Evolutionary conservation across 2,113 vertebrate genomes (phyloP).

Genomic region (Corythornis madagascariensis): DNA sequence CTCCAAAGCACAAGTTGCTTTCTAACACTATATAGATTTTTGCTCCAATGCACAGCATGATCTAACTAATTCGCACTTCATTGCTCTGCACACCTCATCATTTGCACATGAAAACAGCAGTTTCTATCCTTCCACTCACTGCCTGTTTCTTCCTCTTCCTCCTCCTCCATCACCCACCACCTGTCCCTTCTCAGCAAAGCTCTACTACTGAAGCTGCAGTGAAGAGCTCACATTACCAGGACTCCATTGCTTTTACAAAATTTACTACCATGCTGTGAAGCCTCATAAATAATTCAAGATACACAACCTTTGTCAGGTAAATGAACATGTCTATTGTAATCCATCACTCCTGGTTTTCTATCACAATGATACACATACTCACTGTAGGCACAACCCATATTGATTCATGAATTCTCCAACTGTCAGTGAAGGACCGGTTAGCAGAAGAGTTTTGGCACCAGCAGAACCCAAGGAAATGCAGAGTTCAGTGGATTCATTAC

Average conservation of each 20-base stretch:
- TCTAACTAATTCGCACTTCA: constrained; percentile 39
- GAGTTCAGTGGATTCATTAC: background rate
- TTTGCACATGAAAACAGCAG: constrained; percentile 34
- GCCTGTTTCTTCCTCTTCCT: background rate
- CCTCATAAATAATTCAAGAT: constrained; percentile 58
- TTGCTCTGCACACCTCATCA: constrained; percentile 45
- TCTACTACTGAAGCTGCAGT: background rate
- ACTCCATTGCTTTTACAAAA: constrained; percentile 49
- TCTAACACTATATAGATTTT: background rate
- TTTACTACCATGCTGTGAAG: constrained; percentile 38
- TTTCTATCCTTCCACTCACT: background rate
- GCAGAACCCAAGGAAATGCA: background rate
- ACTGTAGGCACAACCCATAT: background rate
- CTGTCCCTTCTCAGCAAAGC: constrained; percentile 5
- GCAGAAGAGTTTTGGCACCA: background rate
- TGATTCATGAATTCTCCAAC: background rate
- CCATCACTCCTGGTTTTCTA: background rate
- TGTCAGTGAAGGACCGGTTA: background rate
- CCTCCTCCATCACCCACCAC: background rate
- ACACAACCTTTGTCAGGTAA: constrained; percentile 55
- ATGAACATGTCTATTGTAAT: constrained; percentile 24
- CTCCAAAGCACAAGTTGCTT: background rate
- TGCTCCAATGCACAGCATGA: constrained; percentile 37
- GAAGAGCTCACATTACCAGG: constrained; percentile 41
- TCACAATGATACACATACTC: background rate